Conservation (phyloP, 2,888 invertebrate genomes). For the Miltochrista miniata region DNA sequence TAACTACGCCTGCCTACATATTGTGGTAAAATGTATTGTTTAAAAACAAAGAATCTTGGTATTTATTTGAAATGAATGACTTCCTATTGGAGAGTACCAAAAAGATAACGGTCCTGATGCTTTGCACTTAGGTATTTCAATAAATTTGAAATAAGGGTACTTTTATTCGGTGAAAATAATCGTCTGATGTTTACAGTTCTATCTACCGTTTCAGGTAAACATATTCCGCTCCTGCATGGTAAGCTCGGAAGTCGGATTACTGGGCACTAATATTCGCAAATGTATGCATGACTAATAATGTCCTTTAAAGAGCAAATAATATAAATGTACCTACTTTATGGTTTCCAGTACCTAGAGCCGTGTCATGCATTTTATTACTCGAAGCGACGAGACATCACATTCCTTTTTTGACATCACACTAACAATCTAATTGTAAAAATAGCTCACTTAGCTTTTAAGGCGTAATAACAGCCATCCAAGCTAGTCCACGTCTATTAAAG, state of each 20-base stretch:
- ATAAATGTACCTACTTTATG: neutral
- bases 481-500: constrained; percentile 24
- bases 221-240: too few relatives aligned
- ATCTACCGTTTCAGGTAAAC: too few relatives aligned
- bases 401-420: neutral
- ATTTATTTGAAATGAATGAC: too few relatives aligned
- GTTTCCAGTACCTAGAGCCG: neutral
- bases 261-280: too few relatives aligned
- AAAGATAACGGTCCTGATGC: too few relatives aligned
- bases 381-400: neutral
- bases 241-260: too few relatives aligned
- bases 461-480: constrained; percentile 21
- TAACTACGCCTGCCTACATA: neutral
- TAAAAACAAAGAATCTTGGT: neutral
- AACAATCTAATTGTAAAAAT: constrained; percentile 12
- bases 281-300: too few relatives aligned
- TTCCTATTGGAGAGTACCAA: too few relatives aligned
- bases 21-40: neutral
- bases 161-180: too few relatives aligned
- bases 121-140: too few relatives aligned
- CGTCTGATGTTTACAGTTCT: too few relatives aligned
- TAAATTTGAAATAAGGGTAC: too few relatives aligned
- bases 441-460: constrained; percentile 7
- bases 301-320: neutral
- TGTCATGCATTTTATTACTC: neutral